Percentiles rank a stretch among this genome's conserved stretches.
Conservation (phyloP, 2,888 invertebrate species). For the Macrophya annulata region DNA sequence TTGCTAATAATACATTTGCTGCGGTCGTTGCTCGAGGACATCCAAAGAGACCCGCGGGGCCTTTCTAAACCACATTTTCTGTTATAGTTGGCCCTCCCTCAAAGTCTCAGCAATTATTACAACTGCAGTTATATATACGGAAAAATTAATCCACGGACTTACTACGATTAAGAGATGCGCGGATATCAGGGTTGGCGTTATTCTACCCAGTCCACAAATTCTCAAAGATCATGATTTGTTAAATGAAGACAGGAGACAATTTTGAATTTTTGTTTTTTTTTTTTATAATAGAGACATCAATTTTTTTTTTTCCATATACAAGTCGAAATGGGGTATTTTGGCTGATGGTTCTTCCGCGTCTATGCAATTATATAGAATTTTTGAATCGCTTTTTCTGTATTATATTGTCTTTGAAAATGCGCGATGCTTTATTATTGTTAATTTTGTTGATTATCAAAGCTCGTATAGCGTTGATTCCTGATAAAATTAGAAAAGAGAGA, state of each 20-base stretch:
- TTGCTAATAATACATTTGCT: constrained; percentile 55
- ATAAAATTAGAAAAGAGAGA: too few relatives aligned
- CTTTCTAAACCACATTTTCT: background rate
- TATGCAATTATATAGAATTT: too few relatives aligned
- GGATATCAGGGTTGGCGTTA: background rate
- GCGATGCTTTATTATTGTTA: background rate
- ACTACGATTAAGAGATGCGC: background rate
- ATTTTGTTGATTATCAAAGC: too few relatives aligned
- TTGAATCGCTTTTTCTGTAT: background rate
- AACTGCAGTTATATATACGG: background rate
- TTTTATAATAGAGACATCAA: too few relatives aligned
- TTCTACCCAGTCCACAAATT: background rate
- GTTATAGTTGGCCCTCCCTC: constrained; percentile 7
- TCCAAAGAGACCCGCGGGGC: constrained; percentile 24
- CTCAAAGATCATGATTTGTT: background rate
- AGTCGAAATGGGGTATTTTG: too few relatives aligned
- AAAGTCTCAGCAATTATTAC: background rate
- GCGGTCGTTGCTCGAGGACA: constrained; percentile 39
- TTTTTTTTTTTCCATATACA: background rate
- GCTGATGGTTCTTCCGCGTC: too few relatives aligned
- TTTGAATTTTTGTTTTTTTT: too few relatives aligned
- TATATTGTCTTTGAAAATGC: background rate
- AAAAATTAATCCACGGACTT: background rate
- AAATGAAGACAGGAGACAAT: background rate
- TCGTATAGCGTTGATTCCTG: too few relatives aligned